A percentile compares a stretch with the other conserved stretches of the same genome.
phyloP scores from a whole-genome alignment of 2,888 invertebrate genomes.

The Leptinotarsa peninsularis region DNA sequence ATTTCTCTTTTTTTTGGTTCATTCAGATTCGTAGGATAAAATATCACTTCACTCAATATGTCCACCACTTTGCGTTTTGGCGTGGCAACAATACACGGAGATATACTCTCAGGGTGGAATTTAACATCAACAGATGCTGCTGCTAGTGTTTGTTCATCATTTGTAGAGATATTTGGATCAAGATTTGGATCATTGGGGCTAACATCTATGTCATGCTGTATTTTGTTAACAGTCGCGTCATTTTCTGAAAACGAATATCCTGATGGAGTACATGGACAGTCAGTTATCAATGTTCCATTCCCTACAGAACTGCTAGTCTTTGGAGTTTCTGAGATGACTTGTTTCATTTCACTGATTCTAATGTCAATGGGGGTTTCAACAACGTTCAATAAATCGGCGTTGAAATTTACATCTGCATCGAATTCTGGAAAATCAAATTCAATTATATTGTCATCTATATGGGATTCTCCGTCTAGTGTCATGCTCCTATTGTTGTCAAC shows the following conservation, averaged over 20 bases:
- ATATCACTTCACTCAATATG: conserved; percentile 9
- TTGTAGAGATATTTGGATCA: too few relatives aligned
- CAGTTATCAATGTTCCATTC: not conserved
- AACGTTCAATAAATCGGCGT: not conserved
- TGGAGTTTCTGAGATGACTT: not conserved
- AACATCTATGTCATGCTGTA: too few relatives aligned
- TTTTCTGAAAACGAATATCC: not conserved
- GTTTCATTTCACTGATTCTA: conserved; percentile 19
- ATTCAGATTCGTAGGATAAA: not conserved
- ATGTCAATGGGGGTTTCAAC: not conserved
- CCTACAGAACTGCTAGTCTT: conserved; percentile 10
- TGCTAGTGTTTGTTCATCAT: conserved; percentile 6
- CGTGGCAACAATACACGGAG: conserved; percentile 17
- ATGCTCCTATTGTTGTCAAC: conserved; percentile 4
- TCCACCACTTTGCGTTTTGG: conserved; percentile 20
- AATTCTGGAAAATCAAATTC: conserved; percentile 18
- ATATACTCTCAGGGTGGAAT: not conserved
- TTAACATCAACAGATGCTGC: not conserved
- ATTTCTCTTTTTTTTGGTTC: conserved; percentile 6
- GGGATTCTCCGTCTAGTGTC: not conserved
- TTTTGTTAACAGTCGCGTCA: not conserved
- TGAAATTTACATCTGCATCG: not conserved
- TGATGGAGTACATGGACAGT: too few relatives aligned
- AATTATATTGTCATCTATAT: conserved; percentile 4
- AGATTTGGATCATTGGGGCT: too few relatives aligned